Evolutionary conservation across 2,113 vertebrate species (phyloP).

Genomic region (Micronycteris hirsuta): DNA sequence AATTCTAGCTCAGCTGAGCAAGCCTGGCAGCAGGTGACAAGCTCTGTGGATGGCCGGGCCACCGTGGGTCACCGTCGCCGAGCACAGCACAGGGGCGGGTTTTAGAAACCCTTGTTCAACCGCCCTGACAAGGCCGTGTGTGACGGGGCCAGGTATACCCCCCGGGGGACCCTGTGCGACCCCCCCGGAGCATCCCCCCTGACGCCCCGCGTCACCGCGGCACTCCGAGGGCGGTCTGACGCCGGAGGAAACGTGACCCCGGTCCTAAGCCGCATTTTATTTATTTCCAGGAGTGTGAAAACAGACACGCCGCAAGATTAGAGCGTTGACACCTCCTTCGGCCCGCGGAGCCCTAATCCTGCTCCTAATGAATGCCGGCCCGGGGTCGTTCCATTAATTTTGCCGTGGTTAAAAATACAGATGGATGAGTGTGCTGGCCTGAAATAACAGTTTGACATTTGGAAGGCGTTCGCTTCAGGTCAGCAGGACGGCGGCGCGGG

Average conservation of each 20-base stretch:
- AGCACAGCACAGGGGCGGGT: not conserved
- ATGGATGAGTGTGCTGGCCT: slow-evolving; percentile 16
- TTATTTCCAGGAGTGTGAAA: slow-evolving; percentile 65
- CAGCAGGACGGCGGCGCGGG: not conserved
- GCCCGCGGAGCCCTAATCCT: slow-evolving; percentile 53
- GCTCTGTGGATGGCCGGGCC: not conserved
- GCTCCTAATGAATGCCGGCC: slow-evolving; percentile 58
- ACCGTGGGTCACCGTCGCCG: not conserved
- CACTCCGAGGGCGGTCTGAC: slow-evolving; percentile 19
- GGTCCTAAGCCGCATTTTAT: slow-evolving; percentile 65
- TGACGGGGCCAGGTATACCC: not conserved
- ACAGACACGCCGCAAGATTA: slow-evolving; percentile 59
- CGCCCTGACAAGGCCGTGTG: not conserved
- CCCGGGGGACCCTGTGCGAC: not conserved
- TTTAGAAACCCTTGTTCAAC: not conserved
- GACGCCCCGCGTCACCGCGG: not conserved
- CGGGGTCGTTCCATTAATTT: slow-evolving; percentile 55
- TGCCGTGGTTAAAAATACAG: slow-evolving; percentile 68
- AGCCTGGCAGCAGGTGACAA: not conserved
- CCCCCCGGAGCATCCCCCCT: not conserved
- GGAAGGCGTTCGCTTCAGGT: not conserved
- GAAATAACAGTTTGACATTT: slow-evolving; percentile 68
- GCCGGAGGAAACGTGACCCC: slow-evolving; percentile 62
- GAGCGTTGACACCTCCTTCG: slow-evolving; percentile 35
- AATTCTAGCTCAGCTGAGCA: not conserved